Conservation (phyloP, 2,888 invertebrate species). For the Diadegma fenestrale region DNA sequence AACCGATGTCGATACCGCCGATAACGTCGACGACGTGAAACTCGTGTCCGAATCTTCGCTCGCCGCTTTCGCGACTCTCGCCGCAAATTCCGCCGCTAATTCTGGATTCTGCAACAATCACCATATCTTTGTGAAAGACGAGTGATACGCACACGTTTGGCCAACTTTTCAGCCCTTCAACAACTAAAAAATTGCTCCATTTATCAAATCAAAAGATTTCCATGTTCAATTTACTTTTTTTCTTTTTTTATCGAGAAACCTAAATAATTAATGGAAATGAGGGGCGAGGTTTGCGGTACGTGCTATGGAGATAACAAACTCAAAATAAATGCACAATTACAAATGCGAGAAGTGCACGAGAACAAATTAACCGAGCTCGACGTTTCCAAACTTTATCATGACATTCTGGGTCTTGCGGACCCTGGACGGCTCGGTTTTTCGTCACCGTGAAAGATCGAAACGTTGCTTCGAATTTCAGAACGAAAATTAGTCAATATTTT, state of each 20-base stretch:
- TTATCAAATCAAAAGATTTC: constrained; percentile 68
- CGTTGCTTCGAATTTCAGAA: no score
- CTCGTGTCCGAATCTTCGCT: constrained; percentile 72
- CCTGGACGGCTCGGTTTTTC: no score
- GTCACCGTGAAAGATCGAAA: no score
- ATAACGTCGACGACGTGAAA: constrained; percentile 28
- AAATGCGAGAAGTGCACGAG: constrained; percentile 6
- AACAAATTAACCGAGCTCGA: not conserved
- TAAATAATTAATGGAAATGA: constrained; percentile 35
- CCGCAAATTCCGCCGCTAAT: constrained; percentile 83
- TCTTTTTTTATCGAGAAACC: constrained; percentile 7
- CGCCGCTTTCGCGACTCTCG: constrained; percentile 81
- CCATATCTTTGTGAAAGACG: constrained; percentile 81
- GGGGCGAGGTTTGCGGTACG: constrained; percentile 18
- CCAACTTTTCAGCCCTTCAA: constrained; percentile 81
- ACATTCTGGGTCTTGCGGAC: not conserved
- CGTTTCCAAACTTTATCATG: not conserved
- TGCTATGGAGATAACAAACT: constrained; percentile 12
- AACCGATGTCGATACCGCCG: constrained; percentile 6
- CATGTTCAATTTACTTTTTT: constrained; percentile 27
- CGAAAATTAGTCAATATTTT: no score
- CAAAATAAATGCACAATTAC: constrained; percentile 20
- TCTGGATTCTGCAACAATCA: constrained; percentile 82
- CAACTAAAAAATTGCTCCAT: constrained; percentile 79
- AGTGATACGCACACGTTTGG: constrained; percentile 74